Conservation (phyloP, 2,797 vertebrate genomes). For the Chrysocyon brachyurus region DNA sequence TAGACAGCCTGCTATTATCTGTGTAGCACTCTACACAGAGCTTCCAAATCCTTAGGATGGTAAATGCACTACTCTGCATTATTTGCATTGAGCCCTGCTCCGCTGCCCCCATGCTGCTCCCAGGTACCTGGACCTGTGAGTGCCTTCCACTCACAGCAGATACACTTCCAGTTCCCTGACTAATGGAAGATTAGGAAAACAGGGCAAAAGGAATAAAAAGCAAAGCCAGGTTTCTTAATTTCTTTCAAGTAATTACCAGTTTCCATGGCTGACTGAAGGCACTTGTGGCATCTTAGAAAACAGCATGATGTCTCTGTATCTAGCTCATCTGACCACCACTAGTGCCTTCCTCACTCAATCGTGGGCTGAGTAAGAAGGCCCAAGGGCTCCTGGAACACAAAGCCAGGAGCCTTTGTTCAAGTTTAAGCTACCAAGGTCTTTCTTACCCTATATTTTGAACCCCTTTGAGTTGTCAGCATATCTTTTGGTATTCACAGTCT, state of each 20-base stretch:
- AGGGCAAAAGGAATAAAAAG: background rate
- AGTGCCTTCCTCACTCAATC: background rate
- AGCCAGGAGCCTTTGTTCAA: background rate
- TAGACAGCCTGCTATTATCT: background rate
- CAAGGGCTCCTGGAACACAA: background rate
- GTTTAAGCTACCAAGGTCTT: background rate
- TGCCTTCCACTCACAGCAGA: background rate
- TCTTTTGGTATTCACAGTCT: conserved; percentile 18
- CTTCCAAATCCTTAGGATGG: background rate
- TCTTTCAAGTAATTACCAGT: background rate
- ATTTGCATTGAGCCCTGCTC: background rate
- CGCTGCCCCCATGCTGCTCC: background rate
- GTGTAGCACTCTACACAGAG: background rate
- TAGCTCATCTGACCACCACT: background rate
- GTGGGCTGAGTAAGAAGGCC: background rate
- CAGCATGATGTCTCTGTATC: background rate
- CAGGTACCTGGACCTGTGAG: background rate
- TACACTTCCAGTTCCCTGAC: background rate
- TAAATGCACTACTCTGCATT: background rate
- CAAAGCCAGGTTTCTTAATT: background rate
- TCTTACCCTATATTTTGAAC: background rate
- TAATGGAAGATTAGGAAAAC: background rate
- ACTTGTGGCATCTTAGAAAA: background rate
- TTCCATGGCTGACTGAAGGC: background rate
- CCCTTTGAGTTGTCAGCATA: background rate